Conservation (phyloP, 64 coral and sea anemone species). For the Porites australiensis region DNA sequence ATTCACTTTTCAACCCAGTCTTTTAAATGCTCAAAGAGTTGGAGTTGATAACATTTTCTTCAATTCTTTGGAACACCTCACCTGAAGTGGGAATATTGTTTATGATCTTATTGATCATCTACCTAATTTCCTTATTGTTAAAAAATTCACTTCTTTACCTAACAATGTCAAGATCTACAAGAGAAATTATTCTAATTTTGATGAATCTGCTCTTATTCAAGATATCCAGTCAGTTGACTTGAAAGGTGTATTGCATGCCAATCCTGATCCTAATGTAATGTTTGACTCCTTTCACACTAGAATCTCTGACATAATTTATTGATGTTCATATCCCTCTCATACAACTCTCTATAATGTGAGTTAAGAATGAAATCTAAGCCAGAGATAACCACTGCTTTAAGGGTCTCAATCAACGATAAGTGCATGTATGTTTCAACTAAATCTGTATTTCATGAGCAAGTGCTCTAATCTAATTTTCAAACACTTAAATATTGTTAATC, state of each 20-base stretch:
- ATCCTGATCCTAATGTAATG: neutral
- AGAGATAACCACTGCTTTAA: no score
- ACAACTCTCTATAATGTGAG: neutral
- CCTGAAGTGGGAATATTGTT: constrained; percentile 49
- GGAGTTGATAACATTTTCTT: constrained; percentile 58
- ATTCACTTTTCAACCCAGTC: no score
- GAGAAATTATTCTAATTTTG: constrained; percentile 44
- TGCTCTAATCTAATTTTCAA: no score
- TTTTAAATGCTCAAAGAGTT: no score
- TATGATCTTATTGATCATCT: constrained; percentile 68
- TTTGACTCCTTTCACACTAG: neutral
- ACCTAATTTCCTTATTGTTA: constrained; percentile 51
- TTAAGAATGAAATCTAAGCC: no score
- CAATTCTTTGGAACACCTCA: constrained; percentile 47
- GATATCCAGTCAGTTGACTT: constrained; percentile 6
- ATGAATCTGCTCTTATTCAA: constrained; percentile 15
- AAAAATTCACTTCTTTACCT: constrained; percentile 10
- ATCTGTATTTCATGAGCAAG: no score
- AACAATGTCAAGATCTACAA: constrained; percentile 46
- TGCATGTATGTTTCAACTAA: no score
- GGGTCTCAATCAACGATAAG: no score
- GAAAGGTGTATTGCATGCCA: neutral
- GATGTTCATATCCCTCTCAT: constrained; percentile 38
- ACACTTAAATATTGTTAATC: no score
- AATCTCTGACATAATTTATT: constrained; percentile 10